phyloP scores from a whole-genome alignment of 37 sponge, comb jelly and placozoan species.

The Theonella swinhoei region DNA sequence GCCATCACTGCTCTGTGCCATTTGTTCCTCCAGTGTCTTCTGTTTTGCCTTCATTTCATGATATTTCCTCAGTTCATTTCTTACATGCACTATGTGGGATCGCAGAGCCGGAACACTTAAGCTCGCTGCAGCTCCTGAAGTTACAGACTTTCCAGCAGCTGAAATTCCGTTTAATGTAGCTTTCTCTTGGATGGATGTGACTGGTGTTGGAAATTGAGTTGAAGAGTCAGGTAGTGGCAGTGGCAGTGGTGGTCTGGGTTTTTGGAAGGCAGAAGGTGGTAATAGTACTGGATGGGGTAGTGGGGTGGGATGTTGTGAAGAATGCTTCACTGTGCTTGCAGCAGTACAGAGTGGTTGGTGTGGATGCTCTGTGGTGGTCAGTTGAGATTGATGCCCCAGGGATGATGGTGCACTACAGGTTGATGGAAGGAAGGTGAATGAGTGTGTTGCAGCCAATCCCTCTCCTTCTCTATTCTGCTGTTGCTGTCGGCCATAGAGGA shows the following conservation, averaged over 20 bases:
- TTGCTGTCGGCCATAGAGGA: background rate
- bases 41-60: conserved; percentile 17
- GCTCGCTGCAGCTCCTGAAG: background rate
- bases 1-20: background rate
- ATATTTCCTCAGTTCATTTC: conserved; percentile 20
- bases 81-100: conserved; percentile 18
- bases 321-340: background rate
- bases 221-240: background rate
- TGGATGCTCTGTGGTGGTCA: background rate
- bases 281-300: background rate
- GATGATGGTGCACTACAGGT: conserved; percentile 4
- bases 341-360: no score
- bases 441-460: background rate
- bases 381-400: background rate
- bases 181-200: no score
- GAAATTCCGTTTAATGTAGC: no score
- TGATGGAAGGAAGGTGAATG: conserved; percentile 27
- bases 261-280: conserved; percentile 7
- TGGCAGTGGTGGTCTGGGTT: background rate
- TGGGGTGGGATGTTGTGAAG: background rate
- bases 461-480: background rate
- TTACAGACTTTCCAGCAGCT: background rate
- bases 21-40: conserved; percentile 5
- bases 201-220: background rate
- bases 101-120: conserved; percentile 2